phyloP scores from a whole-genome alignment of 2,888 invertebrate species.

The Cheilosia scutellata region DNA sequence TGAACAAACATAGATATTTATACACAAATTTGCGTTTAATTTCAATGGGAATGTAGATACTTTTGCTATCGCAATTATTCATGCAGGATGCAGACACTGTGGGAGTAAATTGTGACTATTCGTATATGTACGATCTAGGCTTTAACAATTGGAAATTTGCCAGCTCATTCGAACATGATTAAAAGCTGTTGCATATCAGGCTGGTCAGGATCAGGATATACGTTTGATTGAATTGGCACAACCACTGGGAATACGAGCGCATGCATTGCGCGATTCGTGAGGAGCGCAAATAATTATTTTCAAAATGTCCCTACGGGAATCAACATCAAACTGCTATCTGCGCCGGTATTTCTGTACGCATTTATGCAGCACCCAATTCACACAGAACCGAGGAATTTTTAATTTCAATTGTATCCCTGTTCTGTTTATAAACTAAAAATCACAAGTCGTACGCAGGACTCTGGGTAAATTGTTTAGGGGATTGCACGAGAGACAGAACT shows the following conservation, averaged over 20 bases:
- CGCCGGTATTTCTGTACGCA: background rate
- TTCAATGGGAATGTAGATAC: conserved; percentile 39
- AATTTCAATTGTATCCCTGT: conserved; percentile 48
- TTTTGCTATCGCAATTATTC: conserved; percentile 64
- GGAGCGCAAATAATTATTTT: conserved; percentile 60
- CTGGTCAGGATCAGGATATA: conserved; percentile 10
- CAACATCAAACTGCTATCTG: conserved; percentile 32
- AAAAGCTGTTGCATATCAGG: conserved; percentile 53
- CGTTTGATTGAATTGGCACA: conserved; percentile 56
- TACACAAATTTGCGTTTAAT: conserved; percentile 57
- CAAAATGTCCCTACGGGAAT: conserved; percentile 40
- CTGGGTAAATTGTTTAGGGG: conserved; percentile 27
- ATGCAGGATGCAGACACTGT: conserved; percentile 51
- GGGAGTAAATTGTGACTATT: conserved; percentile 16
- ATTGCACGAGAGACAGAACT: conserved; percentile 54
- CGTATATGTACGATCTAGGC: background rate
- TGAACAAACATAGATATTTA: background rate
- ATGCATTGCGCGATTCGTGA: conserved; percentile 6
- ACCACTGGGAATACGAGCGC: background rate
- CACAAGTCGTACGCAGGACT: conserved; percentile 39
- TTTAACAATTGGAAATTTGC: conserved; percentile 49
- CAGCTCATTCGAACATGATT: conserved; percentile 55
- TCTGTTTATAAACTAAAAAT: conserved; percentile 64
- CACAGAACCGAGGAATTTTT: conserved; percentile 58
- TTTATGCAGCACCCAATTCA: conserved; percentile 9